phyloP scores from a whole-genome alignment of 2,888 invertebrate genomes.

The Noctua fimbriata region DNA sequence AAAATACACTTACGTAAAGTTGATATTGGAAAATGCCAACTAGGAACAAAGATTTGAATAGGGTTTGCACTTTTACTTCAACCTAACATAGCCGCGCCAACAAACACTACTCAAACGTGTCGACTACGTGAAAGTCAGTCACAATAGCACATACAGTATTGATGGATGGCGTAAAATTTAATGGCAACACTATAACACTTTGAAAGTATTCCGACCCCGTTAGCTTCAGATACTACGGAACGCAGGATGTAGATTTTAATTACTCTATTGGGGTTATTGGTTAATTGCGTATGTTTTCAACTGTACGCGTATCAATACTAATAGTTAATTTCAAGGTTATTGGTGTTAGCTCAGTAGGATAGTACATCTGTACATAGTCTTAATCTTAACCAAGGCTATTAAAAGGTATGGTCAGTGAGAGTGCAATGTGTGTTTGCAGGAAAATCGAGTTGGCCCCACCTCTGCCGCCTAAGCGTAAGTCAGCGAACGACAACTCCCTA shows the following conservation, averaged over 20 bases:
- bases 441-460: constrained; percentile 94
- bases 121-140: constrained; percentile 62
- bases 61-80: constrained; percentile 24
- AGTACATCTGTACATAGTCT: constrained; percentile 6
- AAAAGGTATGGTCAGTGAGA: constrained; percentile 71
- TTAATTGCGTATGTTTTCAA: constrained; percentile 24
- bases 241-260: constrained; percentile 20
- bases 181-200: constrained; percentile 62
- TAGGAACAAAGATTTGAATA: constrained; percentile 32
- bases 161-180: constrained; percentile 61
- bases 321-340: constrained; percentile 20
- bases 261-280: constrained; percentile 39
- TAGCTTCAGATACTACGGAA: constrained; percentile 22
- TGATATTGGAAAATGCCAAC: neutral
- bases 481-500: constrained; percentile 87
- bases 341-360: constrained; percentile 1
- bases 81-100: constrained; percentile 21
- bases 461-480: constrained; percentile 94
- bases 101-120: constrained; percentile 47
- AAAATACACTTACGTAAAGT: neutral
- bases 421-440: constrained; percentile 83
- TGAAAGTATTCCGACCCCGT: constrained; percentile 45
- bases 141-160: constrained; percentile 57
- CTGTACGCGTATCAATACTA: constrained; percentile 2
- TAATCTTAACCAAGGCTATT: constrained; percentile 30